Conservation (phyloP, 2,113 vertebrate genomes). For the Orientallactaga bullata region DNA sequence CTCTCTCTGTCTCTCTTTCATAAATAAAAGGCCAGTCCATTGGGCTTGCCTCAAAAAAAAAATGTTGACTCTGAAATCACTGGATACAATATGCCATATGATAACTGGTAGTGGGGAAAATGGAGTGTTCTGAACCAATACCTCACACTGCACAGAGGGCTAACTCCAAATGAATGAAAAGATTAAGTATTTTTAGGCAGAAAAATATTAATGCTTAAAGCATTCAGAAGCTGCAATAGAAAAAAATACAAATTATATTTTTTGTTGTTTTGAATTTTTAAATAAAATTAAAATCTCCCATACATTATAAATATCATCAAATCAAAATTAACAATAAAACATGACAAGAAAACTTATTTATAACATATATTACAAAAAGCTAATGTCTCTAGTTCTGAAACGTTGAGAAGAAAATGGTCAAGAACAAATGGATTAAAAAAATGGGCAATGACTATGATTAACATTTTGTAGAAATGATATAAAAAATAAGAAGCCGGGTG, state of each 20-base stretch:
- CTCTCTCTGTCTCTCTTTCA: no score
- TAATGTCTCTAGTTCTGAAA: neutral
- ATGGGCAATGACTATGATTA: neutral
- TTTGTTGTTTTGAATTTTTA: neutral
- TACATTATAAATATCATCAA: neutral
- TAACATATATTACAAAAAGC: neutral
- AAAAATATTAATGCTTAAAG: no score
- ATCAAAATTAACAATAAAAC: neutral
- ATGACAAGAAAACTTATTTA: neutral
- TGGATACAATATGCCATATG: neutral
- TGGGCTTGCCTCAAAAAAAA: no score
- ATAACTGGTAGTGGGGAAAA: neutral
- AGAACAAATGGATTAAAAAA: neutral
- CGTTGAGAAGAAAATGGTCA: neutral
- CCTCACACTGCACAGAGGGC: neutral
- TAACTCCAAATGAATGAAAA: neutral
- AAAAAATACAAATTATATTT: neutral
- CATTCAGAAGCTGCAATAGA: neutral
- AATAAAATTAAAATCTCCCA: neutral
- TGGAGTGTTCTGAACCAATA: neutral
- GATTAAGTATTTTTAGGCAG: neutral
- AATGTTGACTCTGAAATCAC: neutral
- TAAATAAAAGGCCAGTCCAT: no score
- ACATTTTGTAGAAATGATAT: neutral
- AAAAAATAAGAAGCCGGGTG: neutral